Evolutionary conservation across 1,140 invertebrate species (phyloP).

Genomic region (Scaptomyza montana): DNA sequence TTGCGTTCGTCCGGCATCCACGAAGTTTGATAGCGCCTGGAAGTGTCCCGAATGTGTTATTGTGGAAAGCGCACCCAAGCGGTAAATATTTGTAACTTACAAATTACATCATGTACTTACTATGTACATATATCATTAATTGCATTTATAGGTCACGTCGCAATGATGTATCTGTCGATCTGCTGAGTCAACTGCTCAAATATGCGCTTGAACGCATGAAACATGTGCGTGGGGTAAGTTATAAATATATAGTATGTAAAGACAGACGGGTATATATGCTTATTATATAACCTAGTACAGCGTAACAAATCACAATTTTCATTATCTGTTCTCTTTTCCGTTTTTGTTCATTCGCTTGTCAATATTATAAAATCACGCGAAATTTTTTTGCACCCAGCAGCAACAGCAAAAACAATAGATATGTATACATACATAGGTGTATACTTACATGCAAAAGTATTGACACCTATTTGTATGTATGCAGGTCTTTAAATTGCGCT

Average conservation of each 20-base stretch:
- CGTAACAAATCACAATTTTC: constrained; percentile 19
- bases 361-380: constrained; percentile 52
- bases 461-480: not conserved
- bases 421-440: not conserved
- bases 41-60: constrained; percentile 94
- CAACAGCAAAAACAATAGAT: constrained; percentile 5
- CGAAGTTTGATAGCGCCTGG: constrained; percentile 87
- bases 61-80: constrained; percentile 91
- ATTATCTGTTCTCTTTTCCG: constrained; percentile 55
- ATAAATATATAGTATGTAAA: constrained; percentile 20
- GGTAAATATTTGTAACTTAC: constrained; percentile 57
- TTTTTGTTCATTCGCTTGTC: constrained; percentile 25
- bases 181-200: constrained; percentile 71
- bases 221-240: constrained; percentile 77
- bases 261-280: too few species aligned
- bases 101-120: not conserved
- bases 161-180: constrained; percentile 68
- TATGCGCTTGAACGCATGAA: constrained; percentile 79
- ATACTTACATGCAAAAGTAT: not conserved
- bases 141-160: constrained; percentile 53
- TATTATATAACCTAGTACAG: constrained; percentile 26
- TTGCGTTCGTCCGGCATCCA: constrained; percentile 88
- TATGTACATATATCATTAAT: too few species aligned
- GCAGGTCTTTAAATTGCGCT: not conserved
- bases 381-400: constrained; percentile 34